These are phyloP conservation scores for Augochlora pura DNA, from an alignment of 1,140 invertebrate genomes.

Conservation along the genomic window DNA sequence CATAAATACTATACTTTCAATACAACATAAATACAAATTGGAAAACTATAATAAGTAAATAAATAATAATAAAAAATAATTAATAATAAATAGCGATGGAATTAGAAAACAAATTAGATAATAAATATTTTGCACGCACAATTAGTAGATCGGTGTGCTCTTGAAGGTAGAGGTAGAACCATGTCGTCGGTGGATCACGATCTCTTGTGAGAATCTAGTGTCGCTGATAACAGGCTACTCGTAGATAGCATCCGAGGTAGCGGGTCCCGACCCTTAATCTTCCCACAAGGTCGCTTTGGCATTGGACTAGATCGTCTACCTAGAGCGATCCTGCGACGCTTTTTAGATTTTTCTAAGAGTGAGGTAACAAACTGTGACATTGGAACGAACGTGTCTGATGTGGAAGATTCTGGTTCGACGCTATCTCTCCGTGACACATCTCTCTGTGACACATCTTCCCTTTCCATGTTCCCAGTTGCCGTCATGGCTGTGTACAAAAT, in stretches of 20 bases:
- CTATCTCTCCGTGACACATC: no score
- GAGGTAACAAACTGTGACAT: background rate
- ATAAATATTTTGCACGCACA: background rate
- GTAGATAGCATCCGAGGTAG: constrained; percentile 46
- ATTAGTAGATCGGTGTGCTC: constrained; percentile 53
- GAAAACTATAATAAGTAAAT: no score
- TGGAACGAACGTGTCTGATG: background rate
- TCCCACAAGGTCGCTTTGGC: constrained; percentile 44
- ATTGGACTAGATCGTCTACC: constrained; percentile 36
- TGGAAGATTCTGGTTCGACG: background rate
- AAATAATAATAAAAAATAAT: no score
- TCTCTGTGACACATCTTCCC: background rate
- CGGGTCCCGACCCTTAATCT: constrained; percentile 43
- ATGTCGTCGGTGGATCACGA: constrained; percentile 55
- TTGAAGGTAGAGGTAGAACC: constrained; percentile 52
- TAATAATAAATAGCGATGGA: no score
- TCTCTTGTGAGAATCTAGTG: constrained; percentile 57
- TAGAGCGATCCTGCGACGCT: constrained; percentile 37
- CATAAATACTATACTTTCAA: no score
- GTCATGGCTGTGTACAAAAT: background rate
- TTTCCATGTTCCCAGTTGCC: background rate
- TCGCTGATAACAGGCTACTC: constrained; percentile 48
- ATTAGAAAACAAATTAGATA: no score
- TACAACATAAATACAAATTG: no score
- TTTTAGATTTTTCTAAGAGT: constrained; percentile 3